Conservation (phyloP, 1,140 invertebrate genomes). For the Cydia strobilella region DNA sequence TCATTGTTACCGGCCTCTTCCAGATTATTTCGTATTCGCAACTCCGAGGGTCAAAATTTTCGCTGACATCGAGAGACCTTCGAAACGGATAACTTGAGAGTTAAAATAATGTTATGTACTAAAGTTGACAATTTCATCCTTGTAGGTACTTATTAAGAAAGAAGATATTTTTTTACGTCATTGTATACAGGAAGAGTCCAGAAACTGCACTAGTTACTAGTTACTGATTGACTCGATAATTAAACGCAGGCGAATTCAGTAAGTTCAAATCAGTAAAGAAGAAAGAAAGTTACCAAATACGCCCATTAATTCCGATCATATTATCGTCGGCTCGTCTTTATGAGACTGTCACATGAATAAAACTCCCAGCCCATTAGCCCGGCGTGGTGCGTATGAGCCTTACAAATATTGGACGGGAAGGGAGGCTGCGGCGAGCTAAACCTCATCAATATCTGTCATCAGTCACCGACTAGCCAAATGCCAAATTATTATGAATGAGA, state of each 20-base stretch:
- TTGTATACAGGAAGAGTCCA: too few species aligned
- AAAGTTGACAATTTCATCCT: neutral
- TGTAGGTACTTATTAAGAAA: neutral
- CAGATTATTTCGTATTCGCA: slow-evolving; percentile 36
- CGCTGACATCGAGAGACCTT: slow-evolving; percentile 38
- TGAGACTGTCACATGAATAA: slow-evolving; percentile 62
- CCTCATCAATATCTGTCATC: slow-evolving; percentile 73
- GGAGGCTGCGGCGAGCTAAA: slow-evolving; percentile 48
- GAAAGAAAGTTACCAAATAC: slow-evolving; percentile 41
- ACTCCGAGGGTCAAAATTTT: slow-evolving; percentile 34
- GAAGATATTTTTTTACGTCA: too few species aligned
- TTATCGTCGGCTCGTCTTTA: slow-evolving; percentile 57
- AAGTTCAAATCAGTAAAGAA: slow-evolving; percentile 39
- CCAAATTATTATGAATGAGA: slow-evolving; percentile 68
- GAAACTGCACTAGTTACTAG: too few species aligned
- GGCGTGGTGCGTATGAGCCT: slow-evolving; percentile 45
- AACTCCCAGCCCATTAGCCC: slow-evolving; percentile 57
- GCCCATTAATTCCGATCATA: slow-evolving; percentile 53
- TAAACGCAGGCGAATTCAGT: neutral
- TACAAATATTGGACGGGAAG: slow-evolving; percentile 52
- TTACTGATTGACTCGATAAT: neutral
- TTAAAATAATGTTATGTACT: slow-evolving; percentile 35
- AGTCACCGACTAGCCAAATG: slow-evolving; percentile 63
- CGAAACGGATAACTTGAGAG: slow-evolving; percentile 31
- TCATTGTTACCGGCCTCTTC: slow-evolving; percentile 40